Base-by-base conservation (phyloP, 2,888 invertebrate species). In the Chrysina gloriosa region DNA sequence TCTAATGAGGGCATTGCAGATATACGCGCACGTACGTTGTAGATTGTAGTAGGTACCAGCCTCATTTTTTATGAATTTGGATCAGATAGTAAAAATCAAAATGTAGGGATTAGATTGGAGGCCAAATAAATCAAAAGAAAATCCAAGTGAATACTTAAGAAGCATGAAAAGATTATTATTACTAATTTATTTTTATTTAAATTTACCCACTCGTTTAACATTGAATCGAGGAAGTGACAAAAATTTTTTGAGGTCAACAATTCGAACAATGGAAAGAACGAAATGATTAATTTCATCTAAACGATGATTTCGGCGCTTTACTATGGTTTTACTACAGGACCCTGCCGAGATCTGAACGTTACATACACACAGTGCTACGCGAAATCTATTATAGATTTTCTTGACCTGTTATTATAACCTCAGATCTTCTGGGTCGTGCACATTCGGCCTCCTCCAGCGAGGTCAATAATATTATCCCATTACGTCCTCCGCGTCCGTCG, bases 401-500 rank as follows among this genome's bases (percentile, higher is more conserved):
- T 61, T 61, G 42, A 61, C 58, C 39, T 42, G 58, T 61, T 61
- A 61, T 61, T 42, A 42, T 61, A 61, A 45, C 58, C 58, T 61
- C 58, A 21, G 36, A 61, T 61, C 58, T 61, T 61, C 42, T 42
- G 42, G 58, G 58, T 45, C 58, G 58, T 61, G 42, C 42, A 61
- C 21, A 61, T 61, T 61, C 45, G 58, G 58, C 58, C 58, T 61
- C 42, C 29, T 45, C 42, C 42, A 42, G 27, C 42, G 58, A 61
- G 58, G 42, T 61, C 42, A 61, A 61, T 61, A 61, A 61, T 61
- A 61, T 61, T 61, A 42, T 39, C 42, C 58, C 42, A 61, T 61
- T 61, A 42, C 19, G 58, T 61, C 42, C 42, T 61, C 29, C 23
- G 27, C 23, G 42, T 39, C 39, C 45, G 45, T n/a, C 21, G 29